These are phyloP conservation scores for Larimichthys polyactis DNA, from an alignment of 2,113 vertebrate species.

Conservation along the genomic window DNA sequence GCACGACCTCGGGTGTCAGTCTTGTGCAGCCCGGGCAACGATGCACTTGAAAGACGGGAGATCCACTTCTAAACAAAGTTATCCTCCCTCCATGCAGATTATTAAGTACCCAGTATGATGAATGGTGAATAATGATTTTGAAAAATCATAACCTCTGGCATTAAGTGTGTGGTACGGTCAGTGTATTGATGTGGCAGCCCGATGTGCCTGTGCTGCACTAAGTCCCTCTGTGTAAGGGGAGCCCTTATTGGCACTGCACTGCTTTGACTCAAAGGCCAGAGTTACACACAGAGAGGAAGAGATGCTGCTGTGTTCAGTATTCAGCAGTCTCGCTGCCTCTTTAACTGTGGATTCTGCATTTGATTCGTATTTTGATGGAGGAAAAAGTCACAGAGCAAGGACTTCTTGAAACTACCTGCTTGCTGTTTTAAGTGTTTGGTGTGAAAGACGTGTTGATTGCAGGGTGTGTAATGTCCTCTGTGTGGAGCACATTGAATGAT, in stretches of 20 bases:
- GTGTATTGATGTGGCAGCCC: conserved; percentile 34
- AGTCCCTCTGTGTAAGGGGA: conserved; percentile 45
- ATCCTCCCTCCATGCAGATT: background rate
- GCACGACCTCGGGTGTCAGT: conserved; percentile 41
- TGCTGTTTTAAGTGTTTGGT: background rate
- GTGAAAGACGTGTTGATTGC: conserved; percentile 10
- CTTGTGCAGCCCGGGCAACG: conserved; percentile 16
- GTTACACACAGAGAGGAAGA: background rate
- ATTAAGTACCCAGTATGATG: background rate
- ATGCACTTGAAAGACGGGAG: background rate
- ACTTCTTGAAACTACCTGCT: conserved; percentile 2
- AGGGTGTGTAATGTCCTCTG: background rate
- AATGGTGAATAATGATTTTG: background rate
- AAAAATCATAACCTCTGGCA: conserved; percentile 6
- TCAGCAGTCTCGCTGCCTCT: conserved; percentile 2
- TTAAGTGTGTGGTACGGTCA: background rate
- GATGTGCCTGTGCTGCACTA: conserved; percentile 41
- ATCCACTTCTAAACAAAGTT: background rate
- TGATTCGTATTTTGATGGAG: conserved; percentile 20
- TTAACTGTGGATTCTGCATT: conserved; percentile 10
- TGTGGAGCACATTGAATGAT: background rate
- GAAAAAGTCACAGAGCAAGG: conserved; percentile 11
- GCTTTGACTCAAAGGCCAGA: conserved; percentile 11
- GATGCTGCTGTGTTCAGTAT: conserved; percentile 15
- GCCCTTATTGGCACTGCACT: conserved; percentile 20